Base-by-base conservation (phyloP, 1,140 invertebrate species). In the Heliconius himera region DNA sequence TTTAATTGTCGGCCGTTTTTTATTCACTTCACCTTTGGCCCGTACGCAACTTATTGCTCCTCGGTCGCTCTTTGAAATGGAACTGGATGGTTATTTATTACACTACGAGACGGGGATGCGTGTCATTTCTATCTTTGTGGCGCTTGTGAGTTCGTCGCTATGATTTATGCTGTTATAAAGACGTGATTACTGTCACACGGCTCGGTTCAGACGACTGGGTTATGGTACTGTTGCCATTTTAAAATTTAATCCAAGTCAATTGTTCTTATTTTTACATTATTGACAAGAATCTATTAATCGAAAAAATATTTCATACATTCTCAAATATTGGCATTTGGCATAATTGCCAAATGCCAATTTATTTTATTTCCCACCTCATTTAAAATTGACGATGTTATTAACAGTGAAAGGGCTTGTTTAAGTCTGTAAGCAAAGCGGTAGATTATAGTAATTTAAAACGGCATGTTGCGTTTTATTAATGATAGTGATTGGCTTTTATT, bases 1-100 rank as follows among this genome's bases (percentile, higher is more conserved):
- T 94, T 93, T 94, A 94, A 94, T 94, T 94, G 93, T 94, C 91
- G 91, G 90, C 89, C 93, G 92, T 94, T 94, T 94, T 94, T 94
- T 94, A 94, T 94, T 93, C 91, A 93, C 85, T 89, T 93, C 92
- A 93, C 93, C 93, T 93, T 86, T 94, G 92, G 93, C 93, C 93
- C 91, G 87, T 87, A 87, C 81, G 89, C 90, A 90, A 93, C 93
- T 94, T 93, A 93, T 94, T 93, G 91, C 92, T 91, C 88, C 90
- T 88, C 92, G 91, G 91, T 85, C 89, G 87, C 88, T 89, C 92
- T 93, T 93, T 92, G 90, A 93, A 93, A 93, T 89, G 89, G 90
- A 93, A 93, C 91, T 88, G 89, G 88, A 85, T 80, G 89, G 91
- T 93, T 93, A 94, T 94, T 94, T 93, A 93, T 94, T 89, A 89